phyloP scores from a whole-genome alignment of 2,888 invertebrate species.

The Sthenelais limicola region DNA sequence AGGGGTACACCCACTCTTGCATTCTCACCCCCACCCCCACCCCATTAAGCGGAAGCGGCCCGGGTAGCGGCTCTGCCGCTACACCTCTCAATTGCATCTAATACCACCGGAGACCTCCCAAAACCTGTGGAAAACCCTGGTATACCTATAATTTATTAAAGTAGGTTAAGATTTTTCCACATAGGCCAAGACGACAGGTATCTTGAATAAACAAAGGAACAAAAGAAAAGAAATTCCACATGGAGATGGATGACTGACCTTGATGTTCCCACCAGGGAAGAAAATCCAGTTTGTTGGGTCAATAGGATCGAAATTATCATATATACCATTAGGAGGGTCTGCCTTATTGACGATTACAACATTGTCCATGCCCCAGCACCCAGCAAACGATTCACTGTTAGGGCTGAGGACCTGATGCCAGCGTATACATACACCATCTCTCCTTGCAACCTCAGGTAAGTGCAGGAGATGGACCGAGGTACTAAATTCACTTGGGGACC shows the following conservation, averaged over 20 bases:
- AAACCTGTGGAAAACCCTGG: too few species aligned
- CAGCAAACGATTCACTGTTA: constrained; percentile 51
- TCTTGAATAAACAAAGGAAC: not conserved
- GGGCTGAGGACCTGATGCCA: constrained; percentile 60
- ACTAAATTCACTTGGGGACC: not conserved
- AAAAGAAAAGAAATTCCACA: not conserved
- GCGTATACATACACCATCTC: constrained; percentile 62
- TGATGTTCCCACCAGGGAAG: constrained; percentile 71
- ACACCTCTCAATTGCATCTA: too few species aligned
- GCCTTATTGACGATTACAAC: constrained; percentile 69
- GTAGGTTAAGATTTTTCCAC: too few species aligned
- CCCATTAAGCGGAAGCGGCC: too few species aligned
- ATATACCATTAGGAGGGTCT: constrained; percentile 59
- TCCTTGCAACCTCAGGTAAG: constrained; percentile 64
- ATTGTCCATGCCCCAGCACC: constrained; percentile 73
- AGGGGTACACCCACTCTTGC: too few species aligned
- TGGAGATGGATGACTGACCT: constrained; percentile 56
- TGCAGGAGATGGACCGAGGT: constrained; percentile 60
- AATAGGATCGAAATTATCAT: constrained; percentile 72
- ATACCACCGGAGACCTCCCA: too few species aligned
- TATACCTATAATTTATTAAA: too few species aligned
- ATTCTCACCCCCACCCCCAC: too few species aligned
- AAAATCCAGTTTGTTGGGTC: constrained; percentile 72
- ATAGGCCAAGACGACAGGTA: not conserved
- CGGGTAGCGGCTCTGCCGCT: too few species aligned